Evolutionary conservation across 2,113 vertebrate species (phyloP), one percentile per base, ranked within the genome.

Genomic region (Cygnus buccinator): DNA sequence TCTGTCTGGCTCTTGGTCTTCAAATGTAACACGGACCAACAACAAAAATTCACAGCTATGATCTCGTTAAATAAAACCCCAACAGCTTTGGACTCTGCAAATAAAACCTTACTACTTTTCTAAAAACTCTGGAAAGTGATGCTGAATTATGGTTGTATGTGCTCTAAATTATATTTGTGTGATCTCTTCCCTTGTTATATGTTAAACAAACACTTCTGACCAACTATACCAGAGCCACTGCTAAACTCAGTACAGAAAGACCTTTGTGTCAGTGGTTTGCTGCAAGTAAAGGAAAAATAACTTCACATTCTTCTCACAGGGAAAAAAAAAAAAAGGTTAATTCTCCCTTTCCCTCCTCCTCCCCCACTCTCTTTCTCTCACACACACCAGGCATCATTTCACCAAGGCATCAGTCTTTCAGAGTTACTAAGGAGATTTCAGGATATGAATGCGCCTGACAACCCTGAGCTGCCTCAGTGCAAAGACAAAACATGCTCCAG

Each of bases 401-500:
- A 94, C 90, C 92, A 78, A 94, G 84, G 90, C 94, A 94, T 95
- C 95, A 93, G 95, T 96, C 97, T 97, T 96, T 96, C 91, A 97
- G 95, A 97, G 96, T 95, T 96, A 93, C 89, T 95, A 78, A 75
- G 41, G 96, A 95, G 87, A 97, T 80, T 96, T 84, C 70, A 73
- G 96, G 96, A 96, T 94, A 91, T 84, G 74, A 96, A 97, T 95
- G 68, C 48, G 92, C 96, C 91, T 78, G 97, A 97, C 95, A 97
- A 97, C 96, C 97, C 96, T 96, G 96, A 97, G 97, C 97, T 97
- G 97, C 97, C 98, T 97, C 97, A 97, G 95, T 92, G 94, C 97
- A 98, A 98, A 98, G 97, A 97, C 97, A 97, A 97, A 97, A 97
- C 94, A 94, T 46, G 97, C 97, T 97, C 97, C 94, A 76, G 83